Conservation (phyloP, 2,113 vertebrate species). For the Henicopernis longicauda region DNA sequence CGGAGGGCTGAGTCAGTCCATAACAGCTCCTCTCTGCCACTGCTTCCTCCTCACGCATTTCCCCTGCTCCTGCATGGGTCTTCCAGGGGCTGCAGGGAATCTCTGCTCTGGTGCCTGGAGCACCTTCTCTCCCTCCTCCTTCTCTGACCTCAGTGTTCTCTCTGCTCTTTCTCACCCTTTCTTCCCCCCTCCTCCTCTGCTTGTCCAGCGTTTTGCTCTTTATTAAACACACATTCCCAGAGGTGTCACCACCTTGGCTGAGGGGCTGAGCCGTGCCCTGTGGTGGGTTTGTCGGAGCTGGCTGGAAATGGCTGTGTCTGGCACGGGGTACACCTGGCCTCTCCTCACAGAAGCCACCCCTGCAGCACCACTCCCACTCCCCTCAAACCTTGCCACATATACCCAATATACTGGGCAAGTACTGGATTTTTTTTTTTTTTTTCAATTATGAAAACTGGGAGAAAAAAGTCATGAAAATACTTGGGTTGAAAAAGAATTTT, state of each 20-base stretch:
- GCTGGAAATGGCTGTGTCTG: background rate
- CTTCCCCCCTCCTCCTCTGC: background rate
- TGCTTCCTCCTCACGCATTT: background rate
- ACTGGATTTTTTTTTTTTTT: background rate
- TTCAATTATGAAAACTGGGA: background rate
- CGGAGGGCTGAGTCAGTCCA: background rate
- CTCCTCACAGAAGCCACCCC: background rate
- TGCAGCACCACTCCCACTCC: fast-evolving
- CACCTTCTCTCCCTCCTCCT: background rate
- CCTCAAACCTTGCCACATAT: background rate
- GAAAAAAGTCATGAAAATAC: background rate
- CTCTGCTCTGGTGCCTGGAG: background rate
- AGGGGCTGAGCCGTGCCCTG: background rate
- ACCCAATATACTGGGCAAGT: background rate
- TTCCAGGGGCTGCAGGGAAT: background rate
- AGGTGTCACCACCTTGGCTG: background rate
- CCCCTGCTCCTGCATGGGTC: background rate
- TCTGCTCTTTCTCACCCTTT: no score
- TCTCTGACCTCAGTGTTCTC: background rate
- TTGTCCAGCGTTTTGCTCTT: background rate
- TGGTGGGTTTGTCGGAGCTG: fast-evolving
- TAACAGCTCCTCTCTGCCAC: background rate
- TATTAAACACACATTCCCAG: background rate
- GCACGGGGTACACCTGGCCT: fast-evolving
- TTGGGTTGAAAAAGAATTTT: background rate